Evolutionary conservation across 2,797 vertebrate species (phyloP), one percentile per base, ranked within the genome.

Genomic region (Arrhamphus sclerolepis): DNA sequence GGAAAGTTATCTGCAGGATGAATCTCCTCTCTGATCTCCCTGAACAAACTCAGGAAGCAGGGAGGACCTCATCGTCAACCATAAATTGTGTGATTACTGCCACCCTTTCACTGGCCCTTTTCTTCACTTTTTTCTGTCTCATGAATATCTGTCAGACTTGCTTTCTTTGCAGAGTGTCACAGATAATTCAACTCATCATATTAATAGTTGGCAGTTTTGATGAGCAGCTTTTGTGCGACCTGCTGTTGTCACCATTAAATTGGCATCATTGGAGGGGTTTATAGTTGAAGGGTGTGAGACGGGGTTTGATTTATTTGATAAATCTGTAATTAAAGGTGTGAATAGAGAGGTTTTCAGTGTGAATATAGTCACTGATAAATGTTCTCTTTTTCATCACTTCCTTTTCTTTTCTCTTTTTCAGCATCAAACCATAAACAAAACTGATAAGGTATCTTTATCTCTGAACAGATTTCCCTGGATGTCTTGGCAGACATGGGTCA

Each of bases 401-500:
- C 19, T 16, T 54, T 24, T 7, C 16, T 11, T 42, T 31, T 50
- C 0, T 63, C 18, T 38, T 0, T 65, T 56, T 34, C 22, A 3
- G 20, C 16, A 39, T 39, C 34, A 18, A 34, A 66, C n/a, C 3
- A 11, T 1, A 4, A 31, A 9, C 13, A 13, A 0, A 50, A n/a
- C 26, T 58, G 46, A 66, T 3, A 0, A 28, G 16, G 31, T 13
- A 2, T 46, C 70, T 11, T 19, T 56, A 81, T 70, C 73, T 91
- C 66, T 74, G 74, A 34, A 59, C 87, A 99, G 98, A 99, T 99
- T 83, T 97, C 96, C 0, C 87, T 99, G 83, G 98, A 99, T 60
- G 98, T 99, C 18, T 57, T 99, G 83, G 97, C 97, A 68, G 98
- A 99, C 83, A 99, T 99, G 98, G 98, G 98, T 22, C 98, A 99